Evolutionary conservation across 2,888 invertebrate genomes (phyloP), one percentile per base, ranked within the genome.

Genomic region (Drosophila hamatofila): DNA sequence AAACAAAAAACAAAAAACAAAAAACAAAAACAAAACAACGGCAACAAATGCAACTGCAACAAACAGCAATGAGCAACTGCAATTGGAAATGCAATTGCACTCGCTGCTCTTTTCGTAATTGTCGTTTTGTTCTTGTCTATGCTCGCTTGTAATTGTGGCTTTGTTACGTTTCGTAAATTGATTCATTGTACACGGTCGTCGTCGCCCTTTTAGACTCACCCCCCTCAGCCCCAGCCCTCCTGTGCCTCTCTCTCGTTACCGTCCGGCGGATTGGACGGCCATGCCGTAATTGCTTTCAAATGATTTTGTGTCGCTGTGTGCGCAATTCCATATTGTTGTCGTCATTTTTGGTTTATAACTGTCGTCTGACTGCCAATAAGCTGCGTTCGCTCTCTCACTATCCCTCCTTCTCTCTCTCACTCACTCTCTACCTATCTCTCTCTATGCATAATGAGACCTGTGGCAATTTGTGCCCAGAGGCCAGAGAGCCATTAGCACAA

Each of bases 121-220:
- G 89, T 84, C 86, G 79, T 88, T 87, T 87, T 84, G 85, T 81
- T 86, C 81, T 86, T 81, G 79, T 73, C 62, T 73, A 56, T 72
- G 76, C 67, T 69, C 41, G 75, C 78, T 73, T 81, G 88, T 86
- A 89, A 86, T 89, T 86, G 86, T 75, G 81, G 82, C 88, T 89
- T 86, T 84, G 84, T 86, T 88, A 82, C 89, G 89, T 89, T 82
- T 87, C 81, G 87, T 89, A 89, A 86, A 86, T 86, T 86, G 89
- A 86, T 89, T 86, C 86, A 86, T 86, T 89, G 86, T 88, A 76
- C 80, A 76, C 72, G 84, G 79, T 78, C 73, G 74, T 64, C 74
- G 67, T 61, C 64, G 62, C 69, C 60, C 66, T 42, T 56, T 56
- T 16, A 35, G 52, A 33, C 27, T 23, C 30, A 16, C 0, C 30